Conservation (phyloP, 2,113 vertebrate species). For the Arenaria interpres region DNA sequence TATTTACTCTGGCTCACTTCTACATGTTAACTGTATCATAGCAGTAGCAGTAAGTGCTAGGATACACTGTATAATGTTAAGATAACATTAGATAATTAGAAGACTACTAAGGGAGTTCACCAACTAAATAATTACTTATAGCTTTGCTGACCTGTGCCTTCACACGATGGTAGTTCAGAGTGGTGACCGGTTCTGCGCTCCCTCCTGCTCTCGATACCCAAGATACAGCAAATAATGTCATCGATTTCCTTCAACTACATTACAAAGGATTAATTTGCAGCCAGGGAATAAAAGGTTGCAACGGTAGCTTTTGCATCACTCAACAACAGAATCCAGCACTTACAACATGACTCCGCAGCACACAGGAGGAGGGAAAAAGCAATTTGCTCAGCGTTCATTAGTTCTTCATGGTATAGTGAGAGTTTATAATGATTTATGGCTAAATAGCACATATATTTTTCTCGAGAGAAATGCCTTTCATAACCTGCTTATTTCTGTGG, state of each 20-base stretch:
- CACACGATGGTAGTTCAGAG: neutral
- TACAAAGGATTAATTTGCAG: slow-evolving; percentile 63
- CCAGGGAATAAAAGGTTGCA: slow-evolving; percentile 59
- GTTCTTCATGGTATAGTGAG: slow-evolving; percentile 64
- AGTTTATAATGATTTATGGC: slow-evolving; percentile 52
- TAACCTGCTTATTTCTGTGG: slow-evolving; percentile 38
- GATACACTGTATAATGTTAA: neutral
- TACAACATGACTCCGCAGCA: slow-evolving; percentile 54
- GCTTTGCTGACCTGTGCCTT: neutral
- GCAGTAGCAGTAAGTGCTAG: neutral
- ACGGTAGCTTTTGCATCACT: slow-evolving; percentile 69
- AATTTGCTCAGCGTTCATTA: slow-evolving; percentile 55
- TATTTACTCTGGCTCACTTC: neutral
- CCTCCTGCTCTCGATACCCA: slow-evolving; percentile 24
- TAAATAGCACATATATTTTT: slow-evolving; percentile 47
- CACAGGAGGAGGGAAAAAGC: neutral
- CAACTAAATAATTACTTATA: neutral
- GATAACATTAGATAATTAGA: neutral
- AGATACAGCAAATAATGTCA: slow-evolving; percentile 64
- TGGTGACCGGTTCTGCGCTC: neutral
- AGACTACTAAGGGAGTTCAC: neutral
- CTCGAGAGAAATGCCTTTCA: slow-evolving; percentile 63
- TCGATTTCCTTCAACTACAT: slow-evolving; percentile 61
- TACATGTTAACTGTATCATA: neutral
- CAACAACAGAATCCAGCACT: slow-evolving; percentile 52